Evolutionary conservation across 2,113 vertebrate genomes (phyloP).

Genomic region (Callaeas wilsoni): DNA sequence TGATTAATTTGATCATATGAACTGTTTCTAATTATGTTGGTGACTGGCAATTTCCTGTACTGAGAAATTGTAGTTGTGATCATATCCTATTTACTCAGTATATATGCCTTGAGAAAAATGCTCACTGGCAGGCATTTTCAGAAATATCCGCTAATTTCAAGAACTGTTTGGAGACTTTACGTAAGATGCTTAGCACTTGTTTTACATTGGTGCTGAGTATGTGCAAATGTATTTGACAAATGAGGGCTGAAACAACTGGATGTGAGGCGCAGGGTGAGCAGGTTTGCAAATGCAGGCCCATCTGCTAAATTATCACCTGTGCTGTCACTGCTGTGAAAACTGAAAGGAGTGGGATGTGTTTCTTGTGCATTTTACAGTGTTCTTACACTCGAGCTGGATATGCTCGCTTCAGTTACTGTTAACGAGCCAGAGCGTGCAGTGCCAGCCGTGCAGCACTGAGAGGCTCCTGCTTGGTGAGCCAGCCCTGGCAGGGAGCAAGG

Average conservation of each 20-base stretch:
- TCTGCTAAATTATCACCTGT: background rate
- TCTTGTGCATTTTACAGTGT: background rate
- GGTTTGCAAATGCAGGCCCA: background rate
- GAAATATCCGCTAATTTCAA: background rate
- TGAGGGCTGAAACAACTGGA: background rate
- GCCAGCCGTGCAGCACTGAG: background rate
- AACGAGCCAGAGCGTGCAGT: background rate
- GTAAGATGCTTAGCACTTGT: background rate
- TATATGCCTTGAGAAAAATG: background rate
- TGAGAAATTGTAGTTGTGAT: constrained; percentile 22
- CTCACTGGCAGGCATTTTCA: background rate
- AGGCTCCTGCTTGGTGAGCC: background rate
- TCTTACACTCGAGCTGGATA: background rate
- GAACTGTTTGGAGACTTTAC: background rate
- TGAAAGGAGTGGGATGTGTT: background rate
- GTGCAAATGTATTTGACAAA: background rate
- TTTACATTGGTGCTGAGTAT: background rate
- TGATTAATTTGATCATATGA: constrained; percentile 60
- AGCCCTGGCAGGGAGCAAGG: background rate
- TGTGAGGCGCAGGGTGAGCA: background rate
- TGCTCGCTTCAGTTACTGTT: background rate
- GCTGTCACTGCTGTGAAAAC: background rate
- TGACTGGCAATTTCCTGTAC: constrained; percentile 58
- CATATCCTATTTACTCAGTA: background rate
- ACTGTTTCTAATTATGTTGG: constrained; percentile 60